A percentile compares a stretch with the other conserved stretches of the same genome.
Evolutionary conservation across 2,113 vertebrate genomes (phyloP).

Genomic region (Progne subis): DNA sequence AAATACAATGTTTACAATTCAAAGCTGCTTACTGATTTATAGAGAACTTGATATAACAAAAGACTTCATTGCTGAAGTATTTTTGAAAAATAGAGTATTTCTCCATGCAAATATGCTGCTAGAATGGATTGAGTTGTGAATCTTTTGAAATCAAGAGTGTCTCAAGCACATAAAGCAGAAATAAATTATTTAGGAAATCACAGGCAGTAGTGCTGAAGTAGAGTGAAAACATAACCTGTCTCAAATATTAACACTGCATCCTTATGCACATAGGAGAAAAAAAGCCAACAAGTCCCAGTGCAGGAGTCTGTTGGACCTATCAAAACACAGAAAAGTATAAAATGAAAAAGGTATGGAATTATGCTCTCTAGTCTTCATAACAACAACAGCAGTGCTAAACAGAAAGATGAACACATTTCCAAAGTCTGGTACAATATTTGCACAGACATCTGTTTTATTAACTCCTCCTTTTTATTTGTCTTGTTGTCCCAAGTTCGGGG

Average conservation of each 20-base stretch:
- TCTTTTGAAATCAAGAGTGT: neutral
- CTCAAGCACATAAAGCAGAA: neutral
- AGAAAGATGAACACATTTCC: neutral
- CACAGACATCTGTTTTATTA: neutral
- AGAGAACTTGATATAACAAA: neutral
- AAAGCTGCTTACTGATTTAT: neutral
- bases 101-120: neutral
- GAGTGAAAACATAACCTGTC: neutral
- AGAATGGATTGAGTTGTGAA: neutral
- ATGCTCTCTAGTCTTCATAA: neutral
- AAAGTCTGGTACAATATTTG: neutral
- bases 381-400: neutral
- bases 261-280: neutral
- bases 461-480: neutral
- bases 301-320: neutral
- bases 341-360: neutral
- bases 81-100: neutral
- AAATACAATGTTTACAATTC: neutral
- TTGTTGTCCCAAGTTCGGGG: neutral
- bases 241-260: neutral
- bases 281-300: rapidly evolving
- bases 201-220: neutral
- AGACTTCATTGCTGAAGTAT: neutral
- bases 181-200: neutral
- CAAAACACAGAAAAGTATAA: neutral